phyloP scores from a whole-genome alignment of 2,113 vertebrate species.

The Pavo muticus region DNA sequence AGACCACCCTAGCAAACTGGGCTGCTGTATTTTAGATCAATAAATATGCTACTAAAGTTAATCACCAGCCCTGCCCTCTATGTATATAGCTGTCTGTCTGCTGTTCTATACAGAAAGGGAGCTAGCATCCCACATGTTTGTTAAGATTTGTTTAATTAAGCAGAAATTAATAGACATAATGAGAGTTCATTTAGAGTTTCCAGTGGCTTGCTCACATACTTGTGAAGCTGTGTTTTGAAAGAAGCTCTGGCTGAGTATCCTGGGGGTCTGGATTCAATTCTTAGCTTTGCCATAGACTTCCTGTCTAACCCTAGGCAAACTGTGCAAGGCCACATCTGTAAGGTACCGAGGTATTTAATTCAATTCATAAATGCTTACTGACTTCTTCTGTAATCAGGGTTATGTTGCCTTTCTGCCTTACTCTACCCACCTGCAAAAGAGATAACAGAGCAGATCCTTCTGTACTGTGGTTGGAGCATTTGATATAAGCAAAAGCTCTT shows the following conservation, averaged over 20 bases:
- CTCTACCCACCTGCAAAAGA: neutral
- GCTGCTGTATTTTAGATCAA: neutral
- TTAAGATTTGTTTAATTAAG: constrained; percentile 43
- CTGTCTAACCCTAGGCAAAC: constrained; percentile 9
- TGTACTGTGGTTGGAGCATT: neutral
- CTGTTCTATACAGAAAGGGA: neutral
- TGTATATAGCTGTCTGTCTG: neutral
- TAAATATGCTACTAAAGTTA: neutral
- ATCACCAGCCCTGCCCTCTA: neutral
- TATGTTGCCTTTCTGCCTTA: neutral
- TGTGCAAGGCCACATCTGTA: neutral
- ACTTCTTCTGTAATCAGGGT: neutral
- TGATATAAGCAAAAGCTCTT: neutral
- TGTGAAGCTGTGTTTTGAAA: constrained; percentile 20
- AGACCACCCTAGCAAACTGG: neutral
- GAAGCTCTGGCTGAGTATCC: neutral
- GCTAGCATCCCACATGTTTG: constrained; percentile 5
- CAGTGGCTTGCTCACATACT: neutral
- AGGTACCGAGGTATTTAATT: neutral
- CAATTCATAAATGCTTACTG: neutral
- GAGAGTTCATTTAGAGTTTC: constrained; percentile 55
- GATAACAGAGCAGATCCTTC: neutral
- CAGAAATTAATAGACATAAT: constrained; percentile 59
- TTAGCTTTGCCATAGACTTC: neutral
- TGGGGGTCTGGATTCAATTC: constrained; percentile 46